Evolutionary conservation across 2,113 vertebrate species (phyloP), one percentile per base, ranked within the genome.

Genomic region (Myodes glareolus): DNA sequence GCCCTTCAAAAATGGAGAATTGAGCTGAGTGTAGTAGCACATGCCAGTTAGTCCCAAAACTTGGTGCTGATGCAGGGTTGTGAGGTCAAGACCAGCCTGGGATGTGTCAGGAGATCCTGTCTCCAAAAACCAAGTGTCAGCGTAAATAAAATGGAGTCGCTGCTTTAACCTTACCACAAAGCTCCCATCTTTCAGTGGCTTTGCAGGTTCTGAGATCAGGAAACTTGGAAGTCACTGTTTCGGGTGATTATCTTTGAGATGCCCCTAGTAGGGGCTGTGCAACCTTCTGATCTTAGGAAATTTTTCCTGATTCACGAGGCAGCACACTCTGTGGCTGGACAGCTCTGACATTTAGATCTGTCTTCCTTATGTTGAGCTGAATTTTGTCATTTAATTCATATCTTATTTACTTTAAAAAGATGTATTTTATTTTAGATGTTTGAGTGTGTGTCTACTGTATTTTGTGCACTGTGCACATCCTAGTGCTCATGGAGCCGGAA

Each of bases 181-280:
- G 45, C 10, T 25, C 23, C n/a, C 50, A 47, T 84, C 25, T 77
- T 93, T 90, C 42, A 63, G 2, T 67, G 76, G 76, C 50, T 23
- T 91, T 63, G 47, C 25, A 68, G 67, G 72, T 45, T 92, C 42
- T 93, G 93, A 58, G 90, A 89, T 75, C 72, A 70, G 92, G 81
- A 80, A 75, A 75, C 67, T 47, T 8, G 8, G 3, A 55, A 73
- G 58, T 75, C 55, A 31, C n/a, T 25, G 33, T 91, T 84, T 94
- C 29, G 65, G 63, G 23, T 81, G 36, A 16, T 93, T 68, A 27
- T 50, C 21, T 25, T 7, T 23, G 1, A 36, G 25, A 61, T n/a
- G 29, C 23, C 67, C 45, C 39, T 27, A 61, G 4, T 10, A 55
- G 47, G 75, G 42, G 70, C 77, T 70, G 14, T 84, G 63, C 63